Evolutionary conservation across 2,888 invertebrate species (phyloP).

Genomic region (Caenorhabditis becei): DNA sequence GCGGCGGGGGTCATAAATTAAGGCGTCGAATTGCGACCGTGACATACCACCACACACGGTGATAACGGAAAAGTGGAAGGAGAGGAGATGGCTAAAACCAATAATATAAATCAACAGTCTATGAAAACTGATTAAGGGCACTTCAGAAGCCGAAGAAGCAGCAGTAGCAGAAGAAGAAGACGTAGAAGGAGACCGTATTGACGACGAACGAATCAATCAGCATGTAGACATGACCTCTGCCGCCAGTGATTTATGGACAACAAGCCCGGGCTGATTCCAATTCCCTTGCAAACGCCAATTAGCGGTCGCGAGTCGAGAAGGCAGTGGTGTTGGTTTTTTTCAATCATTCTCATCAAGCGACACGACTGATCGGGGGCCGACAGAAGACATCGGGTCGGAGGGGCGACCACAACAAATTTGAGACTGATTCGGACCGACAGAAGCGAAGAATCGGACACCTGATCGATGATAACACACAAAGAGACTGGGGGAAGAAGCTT

Average conservation of each 20-base stretch:
- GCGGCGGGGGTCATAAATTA: slow-evolving; percentile 35
- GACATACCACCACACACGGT: slow-evolving; percentile 16
- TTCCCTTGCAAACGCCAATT: slow-evolving; percentile 29
- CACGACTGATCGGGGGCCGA: slow-evolving; percentile 16
- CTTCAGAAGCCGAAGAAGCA: background rate
- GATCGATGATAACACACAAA: slow-evolving; percentile 8
- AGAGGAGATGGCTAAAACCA: slow-evolving; percentile 28
- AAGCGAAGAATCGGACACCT: slow-evolving; percentile 20
- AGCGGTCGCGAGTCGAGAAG: slow-evolving; percentile 6
- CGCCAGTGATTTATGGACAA: slow-evolving; percentile 46
- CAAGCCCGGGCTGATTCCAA: slow-evolving; percentile 15
- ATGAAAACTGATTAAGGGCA: slow-evolving; percentile 10
- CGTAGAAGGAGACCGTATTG: background rate
- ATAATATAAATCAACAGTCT: slow-evolving; percentile 39
- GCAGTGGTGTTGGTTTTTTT: slow-evolving; percentile 1
- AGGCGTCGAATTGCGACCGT: slow-evolving; percentile 22
- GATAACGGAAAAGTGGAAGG: slow-evolving; percentile 19
- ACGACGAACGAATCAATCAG: slow-evolving; percentile 31
- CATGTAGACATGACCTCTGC: slow-evolving; percentile 42
- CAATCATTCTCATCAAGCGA: background rate
- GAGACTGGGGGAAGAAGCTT: slow-evolving; percentile 11
- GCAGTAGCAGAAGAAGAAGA: background rate
- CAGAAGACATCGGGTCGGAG: background rate
- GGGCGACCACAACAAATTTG: slow-evolving; percentile 6
- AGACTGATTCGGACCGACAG: slow-evolving; percentile 45